Conservation (phyloP, 2,113 vertebrate species). For the Leptobrachium ailaonicum region DNA sequence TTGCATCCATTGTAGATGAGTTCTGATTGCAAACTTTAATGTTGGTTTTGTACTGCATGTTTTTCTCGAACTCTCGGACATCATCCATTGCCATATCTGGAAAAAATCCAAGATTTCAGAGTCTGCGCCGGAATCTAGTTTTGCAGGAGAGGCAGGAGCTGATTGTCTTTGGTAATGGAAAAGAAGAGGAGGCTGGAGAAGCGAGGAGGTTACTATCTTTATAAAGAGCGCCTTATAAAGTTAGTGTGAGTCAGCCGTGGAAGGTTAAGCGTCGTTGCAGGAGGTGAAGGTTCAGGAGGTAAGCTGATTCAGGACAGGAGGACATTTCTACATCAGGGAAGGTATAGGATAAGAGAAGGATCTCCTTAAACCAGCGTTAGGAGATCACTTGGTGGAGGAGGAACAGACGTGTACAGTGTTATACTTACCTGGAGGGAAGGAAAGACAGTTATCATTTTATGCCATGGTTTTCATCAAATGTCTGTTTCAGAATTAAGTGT, state of each 20-base stretch:
- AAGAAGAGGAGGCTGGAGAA: slow-evolving; percentile 39
- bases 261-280: slow-evolving; percentile 59
- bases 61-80: slow-evolving; percentile 95
- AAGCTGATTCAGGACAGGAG: slow-evolving; percentile 53
- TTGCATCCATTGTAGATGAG: slow-evolving; percentile 90
- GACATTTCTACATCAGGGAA: slow-evolving; percentile 51
- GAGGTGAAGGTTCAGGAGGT: slow-evolving; percentile 62
- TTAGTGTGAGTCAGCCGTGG: slow-evolving; percentile 67
- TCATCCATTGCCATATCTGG: slow-evolving; percentile 98
- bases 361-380: slow-evolving; percentile 72
- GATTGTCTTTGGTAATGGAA: slow-evolving; percentile 10
- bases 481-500: neutral
- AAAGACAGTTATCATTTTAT: neutral
- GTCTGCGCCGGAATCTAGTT: slow-evolving; percentile 56
- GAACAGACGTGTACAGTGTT: slow-evolving; percentile 38
- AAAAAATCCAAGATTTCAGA: slow-evolving; percentile 84
- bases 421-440: slow-evolving; percentile 13
- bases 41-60: slow-evolving; percentile 99
- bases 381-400: slow-evolving; percentile 63
- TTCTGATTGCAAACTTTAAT: slow-evolving; percentile 97
- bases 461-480: neutral
- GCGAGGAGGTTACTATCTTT: slow-evolving; percentile 69
- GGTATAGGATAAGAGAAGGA: slow-evolving; percentile 59
- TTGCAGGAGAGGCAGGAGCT: neutral
- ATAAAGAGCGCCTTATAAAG: slow-evolving; percentile 69